Base-by-base conservation (phyloP, 2,888 invertebrate genomes). In the Drosophila algonquin region DNA sequence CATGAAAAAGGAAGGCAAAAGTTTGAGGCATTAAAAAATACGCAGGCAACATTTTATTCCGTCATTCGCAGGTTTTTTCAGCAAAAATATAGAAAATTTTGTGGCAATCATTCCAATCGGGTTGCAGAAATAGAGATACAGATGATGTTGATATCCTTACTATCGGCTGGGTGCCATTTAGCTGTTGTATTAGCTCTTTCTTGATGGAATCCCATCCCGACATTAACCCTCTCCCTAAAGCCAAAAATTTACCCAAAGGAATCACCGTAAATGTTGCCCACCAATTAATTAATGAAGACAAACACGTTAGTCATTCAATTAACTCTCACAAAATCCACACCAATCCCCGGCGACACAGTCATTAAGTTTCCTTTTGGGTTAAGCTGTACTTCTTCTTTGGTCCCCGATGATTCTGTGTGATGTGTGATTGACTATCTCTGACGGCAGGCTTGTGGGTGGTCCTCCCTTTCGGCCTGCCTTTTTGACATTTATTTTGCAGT, bases 371-470 rank as follows among this genome's bases (percentile, higher is more conserved):
- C 44, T 52, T 54, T 61, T 63, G 47, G 24, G 24, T 32, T 30
- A 54, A 48, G 21, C 47, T 47, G 40, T 40, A 40, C 7, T 40
- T 40, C 40, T 2, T 40, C 14, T 1, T 40, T 40, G 2, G 40
- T 40, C 40, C 40, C 32, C 35, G 30, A n/a, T 45, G 30, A n/a
- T 45, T 16, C 16, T 51, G 16, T 27, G 44, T 51, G 50, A 51
- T 59, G 14, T 56, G 44, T 79, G 72, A 71, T 77, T 63, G 65
- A 71, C 63, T 63, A 72, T 69, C 61, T 72, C 52, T 64, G 75
- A 44, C 14, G 40, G 45, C 46, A 80, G 24, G 24, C 24, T 18
- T 27, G 48, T 40, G 60, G 40, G 6, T 40, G 6, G 5, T 24
- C 24, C 35, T 63, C 54, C 62, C 52, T 59, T 55, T 55, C 57